Conservation (phyloP, 2,888 invertebrate species). For the Lithosia quadra region DNA sequence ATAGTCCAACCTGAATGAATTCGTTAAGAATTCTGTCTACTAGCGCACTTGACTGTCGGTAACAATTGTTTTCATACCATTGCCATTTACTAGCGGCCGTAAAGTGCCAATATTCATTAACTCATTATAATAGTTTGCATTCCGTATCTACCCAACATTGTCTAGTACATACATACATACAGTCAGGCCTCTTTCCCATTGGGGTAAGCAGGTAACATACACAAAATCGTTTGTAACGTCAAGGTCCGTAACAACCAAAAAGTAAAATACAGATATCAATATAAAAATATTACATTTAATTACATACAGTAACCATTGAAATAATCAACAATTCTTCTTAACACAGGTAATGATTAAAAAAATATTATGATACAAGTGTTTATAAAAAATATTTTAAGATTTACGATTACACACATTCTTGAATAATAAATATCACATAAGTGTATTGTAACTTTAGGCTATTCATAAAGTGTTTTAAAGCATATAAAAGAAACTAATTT, state of each 20-base stretch:
- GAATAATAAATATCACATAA: slow-evolving; percentile 12
- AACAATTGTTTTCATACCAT: too few species aligned
- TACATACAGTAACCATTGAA: slow-evolving; percentile 29
- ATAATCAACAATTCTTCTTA: slow-evolving; percentile 31
- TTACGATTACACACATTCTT: slow-evolving; percentile 23
- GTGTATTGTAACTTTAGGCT: neutral
- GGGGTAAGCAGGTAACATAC: too few species aligned
- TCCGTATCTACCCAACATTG: too few species aligned
- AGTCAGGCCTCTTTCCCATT: too few species aligned
- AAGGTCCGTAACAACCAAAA: neutral
- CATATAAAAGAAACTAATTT: neutral
- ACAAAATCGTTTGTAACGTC: too few species aligned
- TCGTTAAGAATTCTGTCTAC: too few species aligned
- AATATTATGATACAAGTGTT: slow-evolving; percentile 17
- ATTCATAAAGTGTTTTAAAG: neutral
- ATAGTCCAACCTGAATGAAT: too few species aligned
- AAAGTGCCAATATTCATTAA: neutral
- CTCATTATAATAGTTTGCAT: too few species aligned
- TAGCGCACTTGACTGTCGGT: too few species aligned
- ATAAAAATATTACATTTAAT: slow-evolving; percentile 28
- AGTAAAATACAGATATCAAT: slow-evolving; percentile 14
- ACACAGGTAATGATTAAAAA: slow-evolving; percentile 21
- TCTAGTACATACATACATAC: neutral
- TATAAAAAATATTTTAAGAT: neutral
- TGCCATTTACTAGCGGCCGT: neutral